Evolutionary conservation across 2,113 vertebrate species (phyloP).

Genomic region (Spea bombifrons): DNA sequence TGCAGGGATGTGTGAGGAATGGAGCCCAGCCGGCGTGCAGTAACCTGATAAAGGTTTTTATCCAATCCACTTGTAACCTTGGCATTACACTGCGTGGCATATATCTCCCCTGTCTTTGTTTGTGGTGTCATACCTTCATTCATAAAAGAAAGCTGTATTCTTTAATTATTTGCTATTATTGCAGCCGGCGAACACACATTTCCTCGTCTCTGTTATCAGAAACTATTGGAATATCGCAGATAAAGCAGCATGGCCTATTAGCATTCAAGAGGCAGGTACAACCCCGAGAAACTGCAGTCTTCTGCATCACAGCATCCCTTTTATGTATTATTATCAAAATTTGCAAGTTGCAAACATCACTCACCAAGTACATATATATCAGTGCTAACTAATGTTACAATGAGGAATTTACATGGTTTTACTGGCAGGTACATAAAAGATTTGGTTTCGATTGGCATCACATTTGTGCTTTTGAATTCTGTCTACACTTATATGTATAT

Average conservation of each 20-base stretch:
- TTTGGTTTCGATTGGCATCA: too few species aligned
- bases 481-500: too few species aligned
- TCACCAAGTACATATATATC: too few species aligned
- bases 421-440: too few species aligned
- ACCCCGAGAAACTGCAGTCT: constrained; percentile 78
- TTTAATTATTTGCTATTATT: constrained; percentile 66
- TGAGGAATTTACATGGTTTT: too few species aligned
- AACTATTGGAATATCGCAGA: constrained; percentile 67
- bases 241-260: constrained; percentile 70
- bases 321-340: constrained; percentile 82
- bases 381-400: too few species aligned
- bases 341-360: too few species aligned
- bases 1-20: neutral
- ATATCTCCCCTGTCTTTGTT: constrained; percentile 47
- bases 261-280: constrained; percentile 73
- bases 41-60: constrained; percentile 12
- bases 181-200: constrained; percentile 65
- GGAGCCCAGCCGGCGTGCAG: neutral
- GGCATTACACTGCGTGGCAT: constrained; percentile 23
- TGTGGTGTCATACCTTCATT: constrained; percentile 60
- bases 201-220: constrained; percentile 67
- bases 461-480: too few species aligned
- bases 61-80: neutral
- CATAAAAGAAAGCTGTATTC: constrained; percentile 63
- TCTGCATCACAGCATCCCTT: constrained; percentile 85